Percentiles rank a stretch among this genome's conserved stretches.
phyloP scores from a whole-genome alignment of 2,113 vertebrate genomes.

The Terrapene triunguis region DNA sequence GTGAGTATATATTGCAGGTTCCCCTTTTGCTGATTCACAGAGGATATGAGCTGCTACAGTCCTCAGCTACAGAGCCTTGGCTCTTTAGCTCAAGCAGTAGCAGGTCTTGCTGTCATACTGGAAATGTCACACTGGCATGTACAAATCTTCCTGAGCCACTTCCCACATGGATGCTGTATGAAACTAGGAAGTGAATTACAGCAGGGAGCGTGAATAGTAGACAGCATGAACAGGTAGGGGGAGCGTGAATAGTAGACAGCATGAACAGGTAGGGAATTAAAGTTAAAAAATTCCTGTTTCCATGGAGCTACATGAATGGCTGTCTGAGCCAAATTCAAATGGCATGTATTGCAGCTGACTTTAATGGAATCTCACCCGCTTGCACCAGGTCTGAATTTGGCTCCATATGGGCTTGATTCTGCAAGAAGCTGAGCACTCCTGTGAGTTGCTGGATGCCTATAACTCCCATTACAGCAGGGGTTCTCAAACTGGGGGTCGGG shows the following conservation, averaged over 20 bases:
- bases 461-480: neutral
- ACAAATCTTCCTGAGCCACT: neutral
- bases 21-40: neutral
- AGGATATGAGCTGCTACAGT: neutral
- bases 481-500: too few relatives aligned
- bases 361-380: neutral
- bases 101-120: neutral
- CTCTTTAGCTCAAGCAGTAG: neutral
- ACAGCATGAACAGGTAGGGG: neutral
- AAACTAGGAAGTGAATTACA: neutral
- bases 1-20: neutral
- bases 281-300: neutral
- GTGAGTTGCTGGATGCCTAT: neutral
- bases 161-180: conserved; percentile 47
- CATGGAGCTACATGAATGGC: neutral
- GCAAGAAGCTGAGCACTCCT: fast-evolving
- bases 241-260: neutral
- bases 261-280: neutral
- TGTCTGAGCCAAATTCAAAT: neutral
- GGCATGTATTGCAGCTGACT: neutral
- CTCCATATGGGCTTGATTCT: neutral
- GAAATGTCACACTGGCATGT: neutral
- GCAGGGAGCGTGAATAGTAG: neutral
- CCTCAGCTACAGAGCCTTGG: neutral
- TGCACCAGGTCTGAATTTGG: neutral